phyloP scores from a whole-genome alignment of 2,888 invertebrate genomes.

The Rhorus exstirpatorius region DNA sequence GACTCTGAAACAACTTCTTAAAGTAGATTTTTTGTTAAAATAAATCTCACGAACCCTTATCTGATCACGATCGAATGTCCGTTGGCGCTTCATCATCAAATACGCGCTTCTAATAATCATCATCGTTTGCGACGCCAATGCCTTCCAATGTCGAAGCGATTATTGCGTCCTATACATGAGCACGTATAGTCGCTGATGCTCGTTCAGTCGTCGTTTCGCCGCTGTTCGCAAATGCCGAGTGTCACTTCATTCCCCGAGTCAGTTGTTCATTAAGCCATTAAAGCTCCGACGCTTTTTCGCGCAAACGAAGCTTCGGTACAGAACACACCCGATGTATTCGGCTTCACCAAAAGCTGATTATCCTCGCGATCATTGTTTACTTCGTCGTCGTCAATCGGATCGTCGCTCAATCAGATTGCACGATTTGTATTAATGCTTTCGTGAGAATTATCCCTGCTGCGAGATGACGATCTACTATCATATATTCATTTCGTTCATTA shows the following conservation, averaged over 20 bases:
- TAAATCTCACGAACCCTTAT: too few relatives aligned
- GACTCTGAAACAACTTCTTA: too few relatives aligned
- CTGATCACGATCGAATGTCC: too few relatives aligned
- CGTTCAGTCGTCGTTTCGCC: conserved; percentile 73
- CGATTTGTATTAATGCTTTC: too few relatives aligned
- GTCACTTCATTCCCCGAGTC: conserved; percentile 59
- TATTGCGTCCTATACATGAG: conserved; percentile 57
- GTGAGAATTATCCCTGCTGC: too few relatives aligned
- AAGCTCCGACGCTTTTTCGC: conserved; percentile 38
- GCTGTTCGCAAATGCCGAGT: conserved; percentile 70
- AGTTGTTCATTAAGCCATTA: conserved; percentile 65
- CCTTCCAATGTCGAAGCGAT: conserved; percentile 73
- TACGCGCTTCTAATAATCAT: background rate
- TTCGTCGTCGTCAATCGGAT: too few relatives aligned
- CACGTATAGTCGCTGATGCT: conserved; percentile 51
- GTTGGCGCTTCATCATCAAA: too few relatives aligned
- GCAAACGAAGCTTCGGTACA: conserved; percentile 1
- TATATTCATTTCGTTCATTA: conserved; percentile 91
- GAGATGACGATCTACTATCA: conserved; percentile 88
- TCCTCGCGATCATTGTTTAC: background rate
- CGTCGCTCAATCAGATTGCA: too few relatives aligned
- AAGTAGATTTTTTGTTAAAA: too few relatives aligned
- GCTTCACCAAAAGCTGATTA: background rate
- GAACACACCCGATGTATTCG: conserved; percentile 1
- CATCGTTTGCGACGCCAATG: conserved; percentile 74